Evolutionary conservation across 1,140 invertebrate genomes (phyloP).

Genomic region (Euura lappo): DNA sequence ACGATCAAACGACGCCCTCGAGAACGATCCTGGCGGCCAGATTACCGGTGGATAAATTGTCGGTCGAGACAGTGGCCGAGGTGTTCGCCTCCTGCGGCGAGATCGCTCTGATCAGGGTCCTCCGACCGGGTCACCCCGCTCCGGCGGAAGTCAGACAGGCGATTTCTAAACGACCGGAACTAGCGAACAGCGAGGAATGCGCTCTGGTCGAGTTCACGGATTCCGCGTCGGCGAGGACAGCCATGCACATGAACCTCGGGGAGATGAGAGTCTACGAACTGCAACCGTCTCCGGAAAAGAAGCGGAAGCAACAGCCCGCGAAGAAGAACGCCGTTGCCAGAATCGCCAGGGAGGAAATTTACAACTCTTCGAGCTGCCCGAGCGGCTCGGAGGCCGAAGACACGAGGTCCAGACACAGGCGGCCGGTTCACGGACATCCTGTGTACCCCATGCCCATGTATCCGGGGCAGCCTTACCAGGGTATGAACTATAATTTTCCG

Average conservation of each 20-base stretch:
- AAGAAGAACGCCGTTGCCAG: constrained; percentile 48
- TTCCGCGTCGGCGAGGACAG: constrained; percentile 82
- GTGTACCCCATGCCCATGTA: constrained; percentile 39
- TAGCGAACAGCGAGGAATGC: constrained; percentile 78
- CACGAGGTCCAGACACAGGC: constrained; percentile 38
- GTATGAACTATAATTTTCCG: constrained; percentile 26
- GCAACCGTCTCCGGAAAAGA: constrained; percentile 53
- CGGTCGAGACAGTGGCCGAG: constrained; percentile 87
- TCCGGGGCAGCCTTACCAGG: constrained; percentile 44
- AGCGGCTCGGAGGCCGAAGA: constrained; percentile 74
- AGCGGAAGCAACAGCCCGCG: constrained; percentile 50
- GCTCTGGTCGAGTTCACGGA: constrained; percentile 90
- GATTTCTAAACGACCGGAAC: constrained; percentile 87
- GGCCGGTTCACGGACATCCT: constrained; percentile 36
- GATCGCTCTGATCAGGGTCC: constrained; percentile 83
- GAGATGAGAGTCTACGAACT: constrained; percentile 58
- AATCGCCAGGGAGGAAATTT: constrained; percentile 45
- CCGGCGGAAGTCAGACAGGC: constrained; percentile 85
- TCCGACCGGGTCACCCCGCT: constrained; percentile 85
- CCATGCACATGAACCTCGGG: constrained; percentile 66
- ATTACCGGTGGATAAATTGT: constrained; percentile 82
- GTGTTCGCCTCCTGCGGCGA: constrained; percentile 87
- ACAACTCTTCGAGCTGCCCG: constrained; percentile 67
- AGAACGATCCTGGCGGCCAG: constrained; percentile 88
- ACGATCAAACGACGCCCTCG: constrained; percentile 90